Evolutionary conservation across 2,113 vertebrate species (phyloP).

Genomic region (Pangasianodon gigas): DNA sequence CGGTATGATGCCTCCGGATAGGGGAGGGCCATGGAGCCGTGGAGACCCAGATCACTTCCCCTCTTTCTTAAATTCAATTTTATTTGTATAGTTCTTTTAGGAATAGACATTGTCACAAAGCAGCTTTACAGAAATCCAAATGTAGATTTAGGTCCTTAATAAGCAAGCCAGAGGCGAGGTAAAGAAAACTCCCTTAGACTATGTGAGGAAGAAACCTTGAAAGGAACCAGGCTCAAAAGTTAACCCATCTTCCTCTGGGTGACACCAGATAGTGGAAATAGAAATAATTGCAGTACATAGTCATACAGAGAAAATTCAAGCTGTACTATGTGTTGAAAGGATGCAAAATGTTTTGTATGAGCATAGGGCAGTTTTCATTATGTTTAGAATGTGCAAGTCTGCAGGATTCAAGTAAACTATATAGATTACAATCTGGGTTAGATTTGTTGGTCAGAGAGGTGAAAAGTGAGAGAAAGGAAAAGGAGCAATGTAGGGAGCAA

Average conservation of each 20-base stretch:
- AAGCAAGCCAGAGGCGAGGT: background rate
- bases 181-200: background rate
- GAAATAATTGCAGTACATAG: background rate
- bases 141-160: background rate
- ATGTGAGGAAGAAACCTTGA: background rate
- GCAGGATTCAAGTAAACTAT: background rate
- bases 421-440: background rate
- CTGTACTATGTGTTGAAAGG: background rate
- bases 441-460: background rate
- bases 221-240: background rate
- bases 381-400: background rate
- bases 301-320: background rate
- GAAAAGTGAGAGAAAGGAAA: background rate
- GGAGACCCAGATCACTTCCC: background rate
- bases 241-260: background rate
- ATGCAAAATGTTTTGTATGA: conserved; percentile 6
- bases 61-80: background rate
- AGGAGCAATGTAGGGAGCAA: background rate
- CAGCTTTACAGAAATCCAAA: background rate
- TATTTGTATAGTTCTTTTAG: background rate
- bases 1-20: background rate
- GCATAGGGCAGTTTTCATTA: background rate
- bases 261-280: background rate
- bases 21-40: background rate
- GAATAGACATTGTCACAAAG: background rate